phyloP scores from a whole-genome alignment of 2,888 invertebrate genomes.

The Dinocampus coccinellae region DNA sequence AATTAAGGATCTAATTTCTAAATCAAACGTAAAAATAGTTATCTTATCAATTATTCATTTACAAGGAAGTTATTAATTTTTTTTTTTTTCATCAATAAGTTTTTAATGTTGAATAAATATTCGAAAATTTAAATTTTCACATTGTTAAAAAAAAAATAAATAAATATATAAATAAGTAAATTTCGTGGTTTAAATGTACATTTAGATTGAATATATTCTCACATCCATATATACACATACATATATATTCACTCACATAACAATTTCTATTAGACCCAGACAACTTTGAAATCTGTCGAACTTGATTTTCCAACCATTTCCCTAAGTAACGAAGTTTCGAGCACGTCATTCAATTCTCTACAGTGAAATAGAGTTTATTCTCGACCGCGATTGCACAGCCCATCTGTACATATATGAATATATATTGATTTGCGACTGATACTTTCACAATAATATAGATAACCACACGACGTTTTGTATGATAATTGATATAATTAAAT shows the following conservation, averaged over 20 bases:
- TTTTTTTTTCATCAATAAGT: no score
- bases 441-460: not conserved
- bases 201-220: not conserved
- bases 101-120: not conserved
- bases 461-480: not conserved
- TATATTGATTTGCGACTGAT: not conserved
- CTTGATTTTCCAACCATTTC: conserved; percentile 54
- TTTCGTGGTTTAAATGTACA: not conserved
- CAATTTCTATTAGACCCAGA: not conserved
- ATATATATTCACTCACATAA: not conserved
- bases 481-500: not conserved
- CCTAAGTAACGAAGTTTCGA: conserved; percentile 57
- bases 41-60: no score
- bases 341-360: conserved; percentile 45
- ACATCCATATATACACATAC: no score
- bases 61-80: no score
- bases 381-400: conserved; percentile 20
- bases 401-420: not conserved
- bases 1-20: no score
- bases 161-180: no score
- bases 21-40: no score
- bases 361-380: conserved; percentile 39
- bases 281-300: conserved; percentile 35
- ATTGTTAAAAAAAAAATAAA: no score
- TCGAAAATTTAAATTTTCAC: no score